Conservation (phyloP, 2,113 vertebrate genomes). For the Chionomys nivalis region DNA sequence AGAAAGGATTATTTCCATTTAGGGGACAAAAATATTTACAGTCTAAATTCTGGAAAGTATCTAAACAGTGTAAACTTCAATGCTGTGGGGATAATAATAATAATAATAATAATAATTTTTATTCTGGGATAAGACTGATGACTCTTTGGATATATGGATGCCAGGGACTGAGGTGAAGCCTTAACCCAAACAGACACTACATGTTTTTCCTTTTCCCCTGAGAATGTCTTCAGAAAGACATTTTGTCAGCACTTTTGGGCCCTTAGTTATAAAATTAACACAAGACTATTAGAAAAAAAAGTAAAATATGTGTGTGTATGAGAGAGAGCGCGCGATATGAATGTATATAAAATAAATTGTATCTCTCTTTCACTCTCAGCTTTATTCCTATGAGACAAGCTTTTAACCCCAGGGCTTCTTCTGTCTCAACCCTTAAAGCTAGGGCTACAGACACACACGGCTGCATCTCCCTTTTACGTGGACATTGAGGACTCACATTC, state of each 20-base stretch:
- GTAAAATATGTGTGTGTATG: not conserved
- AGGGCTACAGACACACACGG: not conserved
- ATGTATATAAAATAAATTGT: not conserved
- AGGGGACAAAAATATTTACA: conserved; percentile 48
- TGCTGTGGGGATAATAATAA: not conserved
- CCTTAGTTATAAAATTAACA: conserved; percentile 44
- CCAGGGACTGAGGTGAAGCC: too few relatives aligned
- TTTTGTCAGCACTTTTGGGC: conserved; percentile 18
- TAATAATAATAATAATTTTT: too few relatives aligned
- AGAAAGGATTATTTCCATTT: conserved; percentile 56
- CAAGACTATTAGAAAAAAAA: not conserved
- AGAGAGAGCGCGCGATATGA: not conserved
- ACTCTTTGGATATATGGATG: not conserved
- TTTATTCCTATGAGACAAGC: not conserved
- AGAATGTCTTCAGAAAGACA: conserved; percentile 13
- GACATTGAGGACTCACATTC: not conserved
- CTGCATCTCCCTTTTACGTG: not conserved
- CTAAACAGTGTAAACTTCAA: conserved; percentile 41
- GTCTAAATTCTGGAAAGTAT: not conserved
- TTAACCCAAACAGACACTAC: not conserved
- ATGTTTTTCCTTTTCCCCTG: conserved; percentile 9
- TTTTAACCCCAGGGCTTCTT: not conserved
- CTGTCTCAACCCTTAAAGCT: not conserved
- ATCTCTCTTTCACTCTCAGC: not conserved
- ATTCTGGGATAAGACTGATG: not conserved